phyloP scores from a whole-genome alignment of 1,140 invertebrate genomes.

The Dysdera silvatica region DNA sequence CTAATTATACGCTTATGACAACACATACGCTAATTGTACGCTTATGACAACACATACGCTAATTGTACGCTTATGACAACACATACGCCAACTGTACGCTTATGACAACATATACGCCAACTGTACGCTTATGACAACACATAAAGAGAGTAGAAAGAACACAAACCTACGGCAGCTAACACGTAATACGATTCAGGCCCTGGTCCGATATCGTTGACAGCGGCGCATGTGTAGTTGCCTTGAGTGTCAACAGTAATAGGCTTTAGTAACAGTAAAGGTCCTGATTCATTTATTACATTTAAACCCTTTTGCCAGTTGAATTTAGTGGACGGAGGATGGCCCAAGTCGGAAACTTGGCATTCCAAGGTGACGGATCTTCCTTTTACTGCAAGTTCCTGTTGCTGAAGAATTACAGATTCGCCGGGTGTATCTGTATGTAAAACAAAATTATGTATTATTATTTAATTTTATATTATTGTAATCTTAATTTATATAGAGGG shows the following conservation, averaged over 20 bases:
- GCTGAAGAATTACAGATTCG: constrained; percentile 22
- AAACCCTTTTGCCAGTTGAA: constrained; percentile 32
- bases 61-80: too few relatives aligned
- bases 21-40: too few relatives aligned
- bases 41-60: too few relatives aligned
- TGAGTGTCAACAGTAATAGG: constrained; percentile 69
- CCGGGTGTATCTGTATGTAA: constrained; percentile 60
- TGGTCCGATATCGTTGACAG: constrained; percentile 69
- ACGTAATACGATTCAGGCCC: constrained; percentile 60
- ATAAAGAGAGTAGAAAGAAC: neutral
- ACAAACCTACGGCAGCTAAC: constrained; percentile 44
- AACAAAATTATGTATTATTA: too few relatives aligned
- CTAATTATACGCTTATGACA: too few relatives aligned
- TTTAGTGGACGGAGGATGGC: constrained; percentile 59
- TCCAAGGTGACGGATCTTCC: constrained; percentile 64
- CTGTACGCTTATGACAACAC: too few relatives aligned
- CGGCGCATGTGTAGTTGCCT: constrained; percentile 77
- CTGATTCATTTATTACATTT: constrained; percentile 53
- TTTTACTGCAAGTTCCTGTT: constrained; percentile 47
- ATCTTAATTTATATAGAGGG: too few relatives aligned
- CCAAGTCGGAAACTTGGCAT: constrained; percentile 70
- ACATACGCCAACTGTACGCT: too few relatives aligned
- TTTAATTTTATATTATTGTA: too few relatives aligned
- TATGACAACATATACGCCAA: too few relatives aligned
- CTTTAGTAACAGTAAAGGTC: constrained; percentile 61